Percentiles rank a stretch among this genome's conserved stretches.
phyloP scores from a whole-genome alignment of 2,888 invertebrate genomes.

The Xestoiulus laeticollis region DNA sequence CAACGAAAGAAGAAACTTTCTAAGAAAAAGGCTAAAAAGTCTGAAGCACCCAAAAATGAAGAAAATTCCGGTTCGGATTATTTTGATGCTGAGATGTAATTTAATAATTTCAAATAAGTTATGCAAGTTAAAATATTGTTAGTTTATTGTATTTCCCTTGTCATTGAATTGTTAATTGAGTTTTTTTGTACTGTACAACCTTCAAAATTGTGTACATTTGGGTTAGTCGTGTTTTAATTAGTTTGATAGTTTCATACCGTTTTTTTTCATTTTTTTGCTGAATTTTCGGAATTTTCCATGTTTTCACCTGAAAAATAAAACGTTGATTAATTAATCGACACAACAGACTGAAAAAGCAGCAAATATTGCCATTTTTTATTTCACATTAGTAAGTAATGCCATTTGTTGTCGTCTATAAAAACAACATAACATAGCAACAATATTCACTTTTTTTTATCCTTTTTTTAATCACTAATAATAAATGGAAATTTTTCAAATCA shows the following conservation, averaged over 20 bases:
- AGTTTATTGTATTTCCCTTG: too few relatives aligned
- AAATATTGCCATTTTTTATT: slow-evolving; percentile 35
- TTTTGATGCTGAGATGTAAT: too few relatives aligned
- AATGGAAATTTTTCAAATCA: not conserved
- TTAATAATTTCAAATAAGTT: too few relatives aligned
- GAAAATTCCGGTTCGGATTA: not conserved
- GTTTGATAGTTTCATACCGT: not conserved
- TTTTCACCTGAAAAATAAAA: not conserved
- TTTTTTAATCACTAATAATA: not conserved
- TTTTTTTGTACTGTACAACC: too few relatives aligned
- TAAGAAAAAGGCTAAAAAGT: not conserved
- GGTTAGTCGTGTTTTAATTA: not conserved
- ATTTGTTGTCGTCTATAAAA: slow-evolving; percentile 29
- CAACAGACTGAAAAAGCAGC: slow-evolving; percentile 29
- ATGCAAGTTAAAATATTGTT: too few relatives aligned
- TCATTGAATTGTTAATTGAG: too few relatives aligned
- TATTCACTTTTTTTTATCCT: not conserved
- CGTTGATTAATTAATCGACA: not conserved
- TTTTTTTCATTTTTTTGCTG: not conserved
- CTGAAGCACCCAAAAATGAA: not conserved
- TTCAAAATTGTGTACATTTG: too few relatives aligned
- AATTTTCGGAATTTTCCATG: too few relatives aligned
- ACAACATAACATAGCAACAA: slow-evolving; percentile 27
- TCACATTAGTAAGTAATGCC: slow-evolving; percentile 32
- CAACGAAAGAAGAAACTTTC: not conserved